Conservation (phyloP, 2,113 vertebrate genomes). For the Bubo scandiacus region DNA sequence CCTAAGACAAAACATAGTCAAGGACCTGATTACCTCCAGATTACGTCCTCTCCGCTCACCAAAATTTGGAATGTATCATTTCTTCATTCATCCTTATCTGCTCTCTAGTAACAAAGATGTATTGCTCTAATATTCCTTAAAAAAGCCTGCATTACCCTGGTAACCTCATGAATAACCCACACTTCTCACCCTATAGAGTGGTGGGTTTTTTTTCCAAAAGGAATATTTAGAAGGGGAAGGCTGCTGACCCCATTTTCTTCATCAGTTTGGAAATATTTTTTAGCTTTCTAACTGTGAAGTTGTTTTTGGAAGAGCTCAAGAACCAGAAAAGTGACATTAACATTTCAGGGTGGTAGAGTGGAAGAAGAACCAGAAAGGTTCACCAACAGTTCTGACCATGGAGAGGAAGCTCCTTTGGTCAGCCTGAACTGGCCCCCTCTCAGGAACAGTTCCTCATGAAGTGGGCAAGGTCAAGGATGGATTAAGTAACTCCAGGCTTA, state of each 20-base stretch:
- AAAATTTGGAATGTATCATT: accelerated
- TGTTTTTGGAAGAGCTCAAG: background rate
- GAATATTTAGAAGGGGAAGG: background rate
- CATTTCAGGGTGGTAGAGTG: background rate
- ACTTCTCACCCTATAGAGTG: background rate
- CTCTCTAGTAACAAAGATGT: background rate
- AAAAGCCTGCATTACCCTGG: background rate
- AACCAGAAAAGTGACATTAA: background rate
- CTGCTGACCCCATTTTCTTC: background rate
- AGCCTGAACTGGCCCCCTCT: background rate
- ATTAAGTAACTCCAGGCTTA: background rate
- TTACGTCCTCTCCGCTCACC: background rate
- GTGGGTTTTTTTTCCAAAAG: background rate
- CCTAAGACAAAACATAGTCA: background rate
- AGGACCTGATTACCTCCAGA: background rate
- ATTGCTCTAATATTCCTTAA: background rate
- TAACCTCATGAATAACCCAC: background rate
- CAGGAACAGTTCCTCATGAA: background rate
- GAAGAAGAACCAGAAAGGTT: background rate
- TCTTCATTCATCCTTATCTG: background rate
- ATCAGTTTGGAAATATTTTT: background rate
- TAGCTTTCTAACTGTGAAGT: background rate
- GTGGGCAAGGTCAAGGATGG: background rate
- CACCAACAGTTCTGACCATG: background rate
- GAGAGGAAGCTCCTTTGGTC: background rate